phyloP scores from a whole-genome alignment of 2,113 vertebrate genomes.

The Actenoides hombroni region DNA sequence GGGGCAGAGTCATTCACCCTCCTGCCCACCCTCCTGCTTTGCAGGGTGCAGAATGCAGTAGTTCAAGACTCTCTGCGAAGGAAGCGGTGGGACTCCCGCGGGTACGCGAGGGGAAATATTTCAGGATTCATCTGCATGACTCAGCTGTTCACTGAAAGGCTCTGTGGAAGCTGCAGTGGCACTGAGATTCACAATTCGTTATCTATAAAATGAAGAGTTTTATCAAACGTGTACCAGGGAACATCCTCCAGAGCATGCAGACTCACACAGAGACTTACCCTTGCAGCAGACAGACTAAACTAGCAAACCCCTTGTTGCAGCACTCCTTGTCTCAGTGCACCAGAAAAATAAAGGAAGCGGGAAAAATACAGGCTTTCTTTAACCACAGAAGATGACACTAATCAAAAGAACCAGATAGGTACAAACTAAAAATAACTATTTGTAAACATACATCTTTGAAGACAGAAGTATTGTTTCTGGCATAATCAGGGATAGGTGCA shows the following conservation, averaged over 20 bases:
- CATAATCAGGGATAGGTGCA: neutral
- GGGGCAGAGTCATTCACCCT: neutral
- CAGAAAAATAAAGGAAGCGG: neutral
- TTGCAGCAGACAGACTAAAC: neutral
- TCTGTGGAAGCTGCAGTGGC: neutral
- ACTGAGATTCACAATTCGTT: neutral
- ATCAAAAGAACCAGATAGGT: neutral
- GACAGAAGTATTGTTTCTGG: neutral
- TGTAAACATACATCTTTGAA: neutral
- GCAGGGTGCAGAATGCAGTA: neutral
- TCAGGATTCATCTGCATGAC: neutral
- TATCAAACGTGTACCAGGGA: neutral
- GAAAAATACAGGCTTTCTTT: neutral
- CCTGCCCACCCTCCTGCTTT: neutral
- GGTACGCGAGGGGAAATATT: neutral
- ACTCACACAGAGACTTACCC: neutral
- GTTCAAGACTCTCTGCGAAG: neutral
- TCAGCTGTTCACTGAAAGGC: neutral
- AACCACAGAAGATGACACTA: neutral
- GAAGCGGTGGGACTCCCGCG: neutral
- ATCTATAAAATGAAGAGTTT: neutral
- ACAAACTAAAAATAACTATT: neutral
- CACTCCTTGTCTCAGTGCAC: neutral
- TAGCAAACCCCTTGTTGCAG: neutral
- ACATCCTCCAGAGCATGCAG: neutral